These are phyloP conservation scores for Astreopora myriophthalma DNA, from an alignment of 64 coral and sea anemone genomes.

Conservation along the genomic window DNA sequence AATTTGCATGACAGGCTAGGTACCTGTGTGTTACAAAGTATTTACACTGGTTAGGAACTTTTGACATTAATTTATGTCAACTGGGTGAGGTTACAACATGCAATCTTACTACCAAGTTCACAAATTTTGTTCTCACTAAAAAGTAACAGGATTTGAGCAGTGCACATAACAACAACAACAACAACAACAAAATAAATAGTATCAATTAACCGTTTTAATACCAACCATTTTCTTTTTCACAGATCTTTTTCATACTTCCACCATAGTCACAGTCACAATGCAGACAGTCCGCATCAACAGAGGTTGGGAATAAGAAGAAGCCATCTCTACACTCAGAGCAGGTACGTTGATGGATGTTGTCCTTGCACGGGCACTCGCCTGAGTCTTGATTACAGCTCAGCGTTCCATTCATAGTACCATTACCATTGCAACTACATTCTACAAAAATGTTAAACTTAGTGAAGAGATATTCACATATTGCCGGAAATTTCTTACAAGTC, in stretches of 20 bases:
- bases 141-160: too few relatives aligned
- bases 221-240: conserved; percentile 88
- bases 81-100: too few relatives aligned
- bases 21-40: too few relatives aligned
- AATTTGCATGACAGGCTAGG: too few relatives aligned
- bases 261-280: conserved; percentile 96
- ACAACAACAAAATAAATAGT: neutral
- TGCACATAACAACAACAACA: too few relatives aligned
- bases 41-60: too few relatives aligned
- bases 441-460: neutral
- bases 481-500: too few relatives aligned
- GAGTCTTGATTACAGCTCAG: conserved; percentile 76
- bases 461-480: too few relatives aligned
- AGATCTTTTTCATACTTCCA: conserved; percentile 75
- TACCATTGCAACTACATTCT: conserved; percentile 74
- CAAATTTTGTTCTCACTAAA: too few relatives aligned
- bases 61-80: too few relatives aligned
- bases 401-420: conserved; percentile 83
- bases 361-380: conserved; percentile 89
- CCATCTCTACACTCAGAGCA: conserved; percentile 89
- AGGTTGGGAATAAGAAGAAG: conserved; percentile 74
- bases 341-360: conserved; percentile 72
- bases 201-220: neutral
- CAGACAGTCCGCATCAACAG: conserved; percentile 58
- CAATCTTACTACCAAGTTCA: too few relatives aligned